These are phyloP conservation scores for Stictocephala bisonia DNA, from an alignment of 2,888 invertebrate genomes.

Conservation along the genomic window DNA sequence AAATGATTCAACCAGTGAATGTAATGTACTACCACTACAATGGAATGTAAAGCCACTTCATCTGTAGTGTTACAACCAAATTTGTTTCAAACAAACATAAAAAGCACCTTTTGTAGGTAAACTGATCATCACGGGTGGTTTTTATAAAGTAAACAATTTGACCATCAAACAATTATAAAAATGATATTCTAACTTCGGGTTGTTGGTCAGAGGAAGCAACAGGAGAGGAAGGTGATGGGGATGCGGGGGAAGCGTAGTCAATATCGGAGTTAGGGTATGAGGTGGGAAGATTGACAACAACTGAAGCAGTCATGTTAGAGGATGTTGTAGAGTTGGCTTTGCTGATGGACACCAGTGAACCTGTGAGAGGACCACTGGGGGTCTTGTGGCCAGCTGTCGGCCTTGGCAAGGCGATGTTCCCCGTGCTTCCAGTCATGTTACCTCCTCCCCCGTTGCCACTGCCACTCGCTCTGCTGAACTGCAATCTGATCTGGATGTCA, in stretches of 20 bases:
- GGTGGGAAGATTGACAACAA: slow-evolving; percentile 62
- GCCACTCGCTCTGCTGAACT: slow-evolving; percentile 62
- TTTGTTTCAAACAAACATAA: background rate
- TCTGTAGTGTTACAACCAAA: slow-evolving; percentile 34
- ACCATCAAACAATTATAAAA: slow-evolving; percentile 52
- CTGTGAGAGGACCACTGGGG: slow-evolving; percentile 45
- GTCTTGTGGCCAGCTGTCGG: slow-evolving; percentile 33
- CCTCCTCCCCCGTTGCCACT: slow-evolving; percentile 2
- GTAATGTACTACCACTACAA: slow-evolving; percentile 29
- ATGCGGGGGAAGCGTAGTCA: slow-evolving; percentile 60
- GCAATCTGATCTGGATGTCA: slow-evolving; percentile 65
- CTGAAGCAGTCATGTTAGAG: slow-evolving; percentile 62
- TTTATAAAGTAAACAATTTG: background rate
- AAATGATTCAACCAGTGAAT: slow-evolving; percentile 24
- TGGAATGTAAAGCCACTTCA: slow-evolving; percentile 41
- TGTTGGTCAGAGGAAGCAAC: slow-evolving; percentile 59
- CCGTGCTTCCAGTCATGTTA: slow-evolving; percentile 57
- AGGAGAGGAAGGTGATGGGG: slow-evolving; percentile 59
- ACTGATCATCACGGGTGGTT: background rate
- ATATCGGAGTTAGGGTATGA: slow-evolving; percentile 62
- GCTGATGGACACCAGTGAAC: slow-evolving; percentile 59
- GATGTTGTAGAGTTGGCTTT: slow-evolving; percentile 62
- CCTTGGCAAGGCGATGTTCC: slow-evolving; percentile 56
- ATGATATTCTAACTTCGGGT: slow-evolving; percentile 62
- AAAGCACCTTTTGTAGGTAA: slow-evolving; percentile 36